Percentiles rank a stretch among this genome's conserved stretches.
Conservation (phyloP, 2,797 vertebrate species). For the Alcedo quadribrachys region DNA sequence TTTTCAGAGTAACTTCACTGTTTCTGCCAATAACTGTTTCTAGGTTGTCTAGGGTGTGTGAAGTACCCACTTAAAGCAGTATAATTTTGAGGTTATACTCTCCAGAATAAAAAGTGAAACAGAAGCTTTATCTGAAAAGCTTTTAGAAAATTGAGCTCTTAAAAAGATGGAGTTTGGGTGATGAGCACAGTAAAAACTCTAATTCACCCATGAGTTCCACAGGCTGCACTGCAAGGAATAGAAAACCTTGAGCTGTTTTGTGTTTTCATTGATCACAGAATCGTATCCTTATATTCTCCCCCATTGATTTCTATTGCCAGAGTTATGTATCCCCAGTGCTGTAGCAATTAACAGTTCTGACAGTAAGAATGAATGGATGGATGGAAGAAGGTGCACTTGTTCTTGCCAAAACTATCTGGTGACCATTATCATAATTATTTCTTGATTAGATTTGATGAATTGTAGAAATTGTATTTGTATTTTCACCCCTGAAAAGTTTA, state of each 20-base stretch:
- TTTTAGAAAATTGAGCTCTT: background rate
- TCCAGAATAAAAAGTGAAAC: background rate
- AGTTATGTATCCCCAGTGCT: rapidly evolving
- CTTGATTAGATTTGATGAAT: background rate
- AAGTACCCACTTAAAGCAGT: background rate
- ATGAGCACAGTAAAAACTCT: background rate
- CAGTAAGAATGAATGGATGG: background rate
- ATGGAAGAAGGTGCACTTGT: background rate
- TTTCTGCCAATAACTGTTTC: background rate
- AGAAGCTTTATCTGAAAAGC: background rate
- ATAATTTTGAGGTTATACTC: background rate
- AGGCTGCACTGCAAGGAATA: background rate
- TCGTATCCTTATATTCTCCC: background rate
- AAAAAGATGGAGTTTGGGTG: background rate
- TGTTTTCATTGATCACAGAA: background rate
- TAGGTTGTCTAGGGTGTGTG: rapidly evolving
- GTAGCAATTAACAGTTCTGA: background rate
- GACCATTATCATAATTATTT: background rate
- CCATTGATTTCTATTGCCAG: background rate
- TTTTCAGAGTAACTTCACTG: background rate
- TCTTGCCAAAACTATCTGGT: background rate
- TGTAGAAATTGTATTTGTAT: background rate
- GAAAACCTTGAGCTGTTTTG: background rate
- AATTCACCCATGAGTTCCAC: background rate
- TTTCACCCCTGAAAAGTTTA: background rate